Evolutionary conservation across 2,888 invertebrate species (phyloP), one percentile per base, ranked within the genome.

Genomic region (Terebella lapidaria): DNA sequence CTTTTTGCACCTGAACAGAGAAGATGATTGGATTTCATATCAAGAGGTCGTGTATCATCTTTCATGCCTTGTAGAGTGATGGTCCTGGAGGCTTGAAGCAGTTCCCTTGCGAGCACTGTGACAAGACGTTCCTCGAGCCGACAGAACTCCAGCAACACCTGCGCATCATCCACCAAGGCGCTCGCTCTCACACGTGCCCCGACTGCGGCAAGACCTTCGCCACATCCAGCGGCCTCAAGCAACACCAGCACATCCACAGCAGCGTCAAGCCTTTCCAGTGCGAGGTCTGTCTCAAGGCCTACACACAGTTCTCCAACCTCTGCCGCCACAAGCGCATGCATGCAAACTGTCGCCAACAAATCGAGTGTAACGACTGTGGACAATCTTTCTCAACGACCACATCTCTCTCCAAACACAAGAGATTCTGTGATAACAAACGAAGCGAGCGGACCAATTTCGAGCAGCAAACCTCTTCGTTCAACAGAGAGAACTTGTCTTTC

Each of bases 321-420:
- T 99, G 99, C 79, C 90, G 99, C n/a, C 99, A 99, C 84, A 95
- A 94, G 79, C 92, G 97, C 60, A 96, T 97, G 94, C 99, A 99
- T 85, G 89, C 90, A 58, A 91, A 92, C 78, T 97, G 96, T 81
- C 89, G 94, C 73, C 90, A 90, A 82, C 89, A 79, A 70, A 91
- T 92, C 76, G 94, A 93, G 84, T 97, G 96, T 83, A 87, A 86
- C 73, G 94, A 94, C 86, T 97, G 96, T 78, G 89, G 90, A 27
- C 92, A 94, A 77, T 89, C 90, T 30, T 97, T 96, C 83, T 89
- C 89, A 60, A 94, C 94, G 0, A 89, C 89, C 61, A 92, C 94
- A 1, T 91, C 94, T 28, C 85, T 97, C 55, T 88, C 92, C 67
- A 97, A 97, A 77, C 97, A 97, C 82, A 94, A 94, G 83, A 85